Base-by-base conservation (phyloP, 2,888 invertebrate genomes). In the Suillia variegata region DNA sequence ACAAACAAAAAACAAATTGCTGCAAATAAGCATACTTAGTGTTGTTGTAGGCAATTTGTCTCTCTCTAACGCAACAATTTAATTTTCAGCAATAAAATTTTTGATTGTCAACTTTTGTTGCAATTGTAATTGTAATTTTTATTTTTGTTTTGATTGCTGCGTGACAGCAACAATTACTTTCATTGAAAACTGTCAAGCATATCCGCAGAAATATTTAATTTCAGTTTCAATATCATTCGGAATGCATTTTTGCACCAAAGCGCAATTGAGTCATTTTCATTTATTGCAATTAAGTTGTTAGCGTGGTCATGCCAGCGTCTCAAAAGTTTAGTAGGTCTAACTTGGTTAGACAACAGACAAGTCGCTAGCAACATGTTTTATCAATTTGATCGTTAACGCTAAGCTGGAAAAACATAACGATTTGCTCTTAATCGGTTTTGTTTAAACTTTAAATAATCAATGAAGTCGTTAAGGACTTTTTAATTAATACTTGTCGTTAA, bases 91-190 rank as follows among this genome's bases (percentile, higher is more conserved):
- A 13, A 5, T 38, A n/a, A 13, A n/a, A 38, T 38, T 38, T 10
- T n/a, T 13, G 6, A n/a, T 38, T 38, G 38, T n/a, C 38, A 38
- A 38, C 38, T 38, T 38, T 38, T 38, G 10, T 38, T 38, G 6
- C 10, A 26, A 26, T 26, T 26, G 5, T 26, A 26, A 26, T 26
- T 26, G 5, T 26, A 6, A 6, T 26, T 26, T 38, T 10, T 38
- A n/a, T n/a, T 38, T 8, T 38, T 38, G n/a, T 38, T 13, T 38
- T 38, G n/a, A 38, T 38, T 10, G 38, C n/a, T 38, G 38, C 38
- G 38, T 38, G 38, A 38, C 38, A 38, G n/a, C 10, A 38, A 38
- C 38, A 38, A 38, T 38, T 38, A 38, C 38, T 38, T 38, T 38
- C 12, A 12, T 31, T 6, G 31, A 31, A 6, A 31, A 8, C 12